Conservation (phyloP, 2,797 vertebrate species). For the Aphelocoma californica region DNA sequence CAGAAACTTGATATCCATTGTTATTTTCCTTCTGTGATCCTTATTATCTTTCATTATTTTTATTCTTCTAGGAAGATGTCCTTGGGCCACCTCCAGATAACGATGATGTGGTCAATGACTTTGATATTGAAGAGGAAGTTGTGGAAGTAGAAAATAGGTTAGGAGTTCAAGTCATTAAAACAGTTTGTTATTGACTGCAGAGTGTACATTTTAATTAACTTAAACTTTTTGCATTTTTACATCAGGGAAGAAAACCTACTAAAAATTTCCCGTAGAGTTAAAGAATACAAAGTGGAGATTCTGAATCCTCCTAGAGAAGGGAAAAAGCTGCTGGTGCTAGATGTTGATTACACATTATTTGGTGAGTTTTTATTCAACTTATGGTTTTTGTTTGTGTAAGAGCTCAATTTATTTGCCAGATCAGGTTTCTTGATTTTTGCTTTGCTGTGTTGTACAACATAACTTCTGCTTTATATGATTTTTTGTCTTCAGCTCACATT, state of each 20-base stretch:
- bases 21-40: not conserved
- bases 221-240: constrained; percentile 14
- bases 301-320: constrained; percentile 93
- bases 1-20: not conserved
- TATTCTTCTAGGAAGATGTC: constrained; percentile 89
- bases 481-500: not conserved
- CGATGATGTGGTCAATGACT: constrained; percentile 97
- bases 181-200: not conserved
- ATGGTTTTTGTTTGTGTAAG: not conserved
- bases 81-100: constrained; percentile 96
- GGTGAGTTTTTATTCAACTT: constrained; percentile 77
- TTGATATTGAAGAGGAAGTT: constrained; percentile 99
- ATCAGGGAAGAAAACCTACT: constrained; percentile 95
- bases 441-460: not conserved
- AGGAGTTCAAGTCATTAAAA: constrained; percentile 29
- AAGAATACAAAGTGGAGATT: constrained; percentile 97
- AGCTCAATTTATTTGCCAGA: not conserved
- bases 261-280: constrained; percentile 95
- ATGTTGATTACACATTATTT: constrained; percentile 97
- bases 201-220: not conserved
- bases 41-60: not conserved
- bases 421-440: not conserved
- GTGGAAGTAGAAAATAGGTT: constrained; percentile 98
- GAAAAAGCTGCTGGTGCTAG: constrained; percentile 93
- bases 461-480: not conserved